Base-by-base conservation (phyloP, 2,113 vertebrate genomes). In the Forbesichthys papilliferus region DNA sequence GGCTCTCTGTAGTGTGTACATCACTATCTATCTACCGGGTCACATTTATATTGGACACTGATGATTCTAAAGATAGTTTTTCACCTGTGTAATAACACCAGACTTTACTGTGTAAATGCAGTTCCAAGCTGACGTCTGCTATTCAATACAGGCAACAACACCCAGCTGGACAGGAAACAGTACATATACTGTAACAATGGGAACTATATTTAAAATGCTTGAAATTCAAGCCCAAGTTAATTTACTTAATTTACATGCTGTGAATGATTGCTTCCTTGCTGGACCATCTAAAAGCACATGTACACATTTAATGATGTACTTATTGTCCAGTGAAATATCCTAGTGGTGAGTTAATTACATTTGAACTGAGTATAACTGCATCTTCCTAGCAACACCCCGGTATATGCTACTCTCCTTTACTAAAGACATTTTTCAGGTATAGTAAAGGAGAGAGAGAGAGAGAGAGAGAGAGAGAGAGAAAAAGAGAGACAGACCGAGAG, bases 391-490 rank as follows among this genome's bases (percentile, higher is more conserved):
- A 27, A 27, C 27, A 27, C 27, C 27, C 27, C 27, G 27, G 27
- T 27, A 27, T 42, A 42, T 42, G 67, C 63, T 56, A 62, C 46
- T 13, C 64, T 84, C 53, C 64, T 54, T 58, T 2, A 14, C 34
- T 62, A 56, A 66, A 66, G 76, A 78, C 74, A 61, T 11, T 47
- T 81, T 72, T 80, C 63, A 63, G 73, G 74, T 68, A 80, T 79
- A 88, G 69, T 6, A 42, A 80, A 48, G 75, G 60, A 74, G 84
- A 88, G 73, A 73, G 55, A 61, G 70, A 64, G 64, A 53, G 27
- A 9, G 49, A 52, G 63, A 36, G 63, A 52, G 48, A 14, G 62
- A n/a, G 48, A 34, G 49, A 9, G 16, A 48, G 46, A 8, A 16
- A 62, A 46, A 5, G 47, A 48, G 46, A 62, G 42, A 49, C 9